Base-by-base conservation (phyloP, 2,888 invertebrate species). In the Bimastos eiseni region DNA sequence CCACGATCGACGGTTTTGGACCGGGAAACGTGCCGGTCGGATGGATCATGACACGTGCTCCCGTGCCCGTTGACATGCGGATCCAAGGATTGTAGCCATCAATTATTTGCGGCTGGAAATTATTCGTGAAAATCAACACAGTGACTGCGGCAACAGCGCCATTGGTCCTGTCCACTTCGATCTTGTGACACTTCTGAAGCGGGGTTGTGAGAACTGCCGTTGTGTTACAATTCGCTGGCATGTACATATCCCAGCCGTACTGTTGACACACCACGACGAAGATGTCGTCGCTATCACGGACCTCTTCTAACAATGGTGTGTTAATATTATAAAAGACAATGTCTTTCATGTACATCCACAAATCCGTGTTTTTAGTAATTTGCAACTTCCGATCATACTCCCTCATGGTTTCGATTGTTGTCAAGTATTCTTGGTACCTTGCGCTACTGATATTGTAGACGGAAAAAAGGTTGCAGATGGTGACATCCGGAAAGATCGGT, bases 161-260 rank as follows among this genome's bases (percentile, higher is more conserved):
- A 33, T 86, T 86, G 86, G n/a, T 86, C 34, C 17, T 15, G 86
- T 86, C 86, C 86, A 86, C 5, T 86, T 86, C 86, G 24, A 86
- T 86, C 34, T 34, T 34, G 86, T 86, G 86, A 17, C 86, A 86
- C 36, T 37, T 86, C 24, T 86, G 86, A 24, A 86, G 86, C 5
- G 86, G 86, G 19, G 34, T 5, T 37, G 24, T 37, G 4, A 86
- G 86, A 34, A 86, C 34, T 24, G 36, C 34, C 37, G 34, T 86
- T 1, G 86, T 24, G 13, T 6, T 86, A 86, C 86, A 86, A 24
- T 1, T 1, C 86, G 17, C 24, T 19, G 34, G 8, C 19, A 0
- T n/a, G 86, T 86, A 86, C 86, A 86, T 0, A 8, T 86, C 86
- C 86, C 36, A 86, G 24, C 36, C 86, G 86, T 86, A 86, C 86